Evolutionary conservation across 2,797 vertebrate species (phyloP).

Genomic region (Lepus townsendii): DNA sequence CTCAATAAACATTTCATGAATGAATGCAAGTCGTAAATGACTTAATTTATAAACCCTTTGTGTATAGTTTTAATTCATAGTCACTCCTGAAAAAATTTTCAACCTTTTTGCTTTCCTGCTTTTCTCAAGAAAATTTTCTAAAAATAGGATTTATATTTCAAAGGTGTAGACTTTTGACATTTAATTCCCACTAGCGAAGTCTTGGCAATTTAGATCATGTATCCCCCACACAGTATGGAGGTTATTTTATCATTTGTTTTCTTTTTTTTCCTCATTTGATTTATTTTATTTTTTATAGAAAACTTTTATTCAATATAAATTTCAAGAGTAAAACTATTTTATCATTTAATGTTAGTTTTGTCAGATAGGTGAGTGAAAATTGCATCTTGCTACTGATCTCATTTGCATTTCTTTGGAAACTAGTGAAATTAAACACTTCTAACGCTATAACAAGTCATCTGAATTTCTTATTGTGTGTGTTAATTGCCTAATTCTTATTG

Average conservation of each 20-base stretch:
- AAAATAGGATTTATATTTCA: conserved; percentile 38
- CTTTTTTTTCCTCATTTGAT: no score
- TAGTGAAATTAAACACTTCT: conserved; percentile 54
- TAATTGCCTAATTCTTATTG: background rate
- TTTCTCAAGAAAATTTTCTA: conserved; percentile 10
- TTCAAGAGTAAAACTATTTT: background rate
- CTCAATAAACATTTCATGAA: background rate
- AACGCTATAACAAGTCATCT: background rate
- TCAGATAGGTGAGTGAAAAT: conserved; percentile 49
- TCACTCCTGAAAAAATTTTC: no score
- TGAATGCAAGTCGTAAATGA: background rate
- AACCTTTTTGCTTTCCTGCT: no score
- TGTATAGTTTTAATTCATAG: background rate
- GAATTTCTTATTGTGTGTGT: conserved; percentile 9
- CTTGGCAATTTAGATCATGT: background rate
- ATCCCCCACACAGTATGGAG: background rate
- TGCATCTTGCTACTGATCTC: background rate
- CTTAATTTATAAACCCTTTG: background rate
- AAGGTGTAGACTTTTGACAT: background rate
- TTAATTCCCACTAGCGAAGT: background rate
- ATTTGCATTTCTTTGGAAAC: conserved; percentile 59
- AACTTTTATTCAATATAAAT: no score
- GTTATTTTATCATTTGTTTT: background rate
- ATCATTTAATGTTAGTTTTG: conserved; percentile 51
- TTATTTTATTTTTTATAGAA: no score